phyloP scores from a whole-genome alignment of 2,797 vertebrate genomes.

The Sylvia borin region DNA sequence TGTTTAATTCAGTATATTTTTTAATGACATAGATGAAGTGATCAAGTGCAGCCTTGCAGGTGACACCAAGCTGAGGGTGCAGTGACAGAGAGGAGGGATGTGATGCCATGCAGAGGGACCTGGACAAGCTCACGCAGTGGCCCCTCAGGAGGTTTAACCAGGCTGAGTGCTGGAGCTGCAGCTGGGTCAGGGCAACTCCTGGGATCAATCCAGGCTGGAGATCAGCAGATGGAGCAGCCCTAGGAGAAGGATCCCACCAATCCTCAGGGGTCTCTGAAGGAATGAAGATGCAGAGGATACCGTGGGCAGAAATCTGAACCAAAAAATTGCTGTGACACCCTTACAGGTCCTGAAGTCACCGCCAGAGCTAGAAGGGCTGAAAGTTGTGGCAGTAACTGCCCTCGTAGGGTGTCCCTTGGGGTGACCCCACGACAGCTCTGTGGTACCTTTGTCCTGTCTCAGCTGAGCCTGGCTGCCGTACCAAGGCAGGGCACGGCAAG shows the following conservation, averaged over 20 bases:
- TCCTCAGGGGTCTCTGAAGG: fast-evolving
- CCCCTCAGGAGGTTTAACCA: neutral
- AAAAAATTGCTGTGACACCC: neutral
- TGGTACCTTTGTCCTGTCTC: neutral
- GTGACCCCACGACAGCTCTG: neutral
- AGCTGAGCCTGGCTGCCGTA: neutral
- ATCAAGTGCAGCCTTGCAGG: neutral
- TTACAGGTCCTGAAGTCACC: neutral
- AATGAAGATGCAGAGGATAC: neutral
- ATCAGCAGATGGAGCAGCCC: neutral
- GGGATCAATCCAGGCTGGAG: neutral
- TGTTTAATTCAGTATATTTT: neutral
- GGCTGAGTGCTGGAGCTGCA: neutral
- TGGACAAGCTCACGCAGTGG: neutral
- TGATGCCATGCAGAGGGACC: neutral
- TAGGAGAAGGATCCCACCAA: too few species aligned
- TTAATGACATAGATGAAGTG: neutral
- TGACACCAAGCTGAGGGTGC: neutral
- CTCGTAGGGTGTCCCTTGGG: too few species aligned
- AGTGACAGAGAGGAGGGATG: neutral
- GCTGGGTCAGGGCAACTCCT: neutral
- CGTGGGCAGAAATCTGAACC: neutral
- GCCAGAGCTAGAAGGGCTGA: neutral
- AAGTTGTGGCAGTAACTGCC: neutral
- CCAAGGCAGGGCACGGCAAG: fast-evolving